phyloP scores from a whole-genome alignment of 2,113 vertebrate species.

The Helogale parvula region DNA sequence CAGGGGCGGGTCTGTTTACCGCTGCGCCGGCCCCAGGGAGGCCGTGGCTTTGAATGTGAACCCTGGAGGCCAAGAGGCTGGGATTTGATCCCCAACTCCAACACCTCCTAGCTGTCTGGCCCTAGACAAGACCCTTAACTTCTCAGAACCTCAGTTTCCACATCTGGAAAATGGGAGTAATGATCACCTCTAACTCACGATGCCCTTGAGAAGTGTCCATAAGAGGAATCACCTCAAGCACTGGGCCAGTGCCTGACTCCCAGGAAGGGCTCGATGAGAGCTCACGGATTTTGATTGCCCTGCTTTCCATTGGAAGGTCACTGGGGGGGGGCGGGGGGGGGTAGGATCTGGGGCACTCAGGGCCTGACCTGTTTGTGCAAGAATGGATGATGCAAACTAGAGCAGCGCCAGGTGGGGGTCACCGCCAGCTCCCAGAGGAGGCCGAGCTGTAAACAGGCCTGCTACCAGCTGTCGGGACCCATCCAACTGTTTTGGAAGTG shows the following conservation, averaged over 20 bases:
- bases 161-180: neutral
- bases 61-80: neutral
- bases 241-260: neutral
- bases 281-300: rapidly evolving
- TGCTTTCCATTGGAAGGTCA: neutral
- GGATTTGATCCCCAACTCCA: neutral
- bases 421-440: neutral
- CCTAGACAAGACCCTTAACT: neutral
- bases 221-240: rapidly evolving
- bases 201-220: neutral
- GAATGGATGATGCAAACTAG: constrained; percentile 58
- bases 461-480: constrained; percentile 74
- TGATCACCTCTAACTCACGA: neutral
- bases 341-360: rapidly evolving
- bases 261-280: rapidly evolving
- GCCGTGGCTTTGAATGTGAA: neutral
- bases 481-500: constrained; percentile 64
- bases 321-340: too few relatives aligned
- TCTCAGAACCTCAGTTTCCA: neutral
- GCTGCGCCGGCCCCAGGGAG: rapidly evolving
- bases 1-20: constrained; percentile 12
- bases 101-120: neutral
- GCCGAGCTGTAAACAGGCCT: constrained; percentile 77
- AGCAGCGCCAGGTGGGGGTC: constrained; percentile 26
- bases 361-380: constrained; percentile 50